Evolutionary conservation across 1,140 invertebrate species (phyloP).

Genomic region (Rhyacophila brunnea): DNA sequence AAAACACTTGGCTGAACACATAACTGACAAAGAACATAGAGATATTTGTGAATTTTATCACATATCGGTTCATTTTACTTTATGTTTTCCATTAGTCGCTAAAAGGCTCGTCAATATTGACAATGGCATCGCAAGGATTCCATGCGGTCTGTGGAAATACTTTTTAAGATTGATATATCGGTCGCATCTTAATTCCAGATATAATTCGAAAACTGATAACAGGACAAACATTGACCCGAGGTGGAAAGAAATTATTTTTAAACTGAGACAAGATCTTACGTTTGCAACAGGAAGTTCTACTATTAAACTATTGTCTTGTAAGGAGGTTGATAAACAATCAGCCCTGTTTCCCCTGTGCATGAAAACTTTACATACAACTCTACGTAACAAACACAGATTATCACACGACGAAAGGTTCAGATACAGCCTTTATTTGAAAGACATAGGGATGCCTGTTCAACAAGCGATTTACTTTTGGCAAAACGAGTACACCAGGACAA

Average conservation of each 20-base stretch:
- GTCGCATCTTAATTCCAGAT: conserved; percentile 47
- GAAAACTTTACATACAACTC: conserved; percentile 64
- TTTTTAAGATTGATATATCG: conserved; percentile 52
- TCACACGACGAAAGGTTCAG: conserved; percentile 70
- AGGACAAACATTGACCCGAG: conserved; percentile 46
- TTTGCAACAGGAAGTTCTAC: conserved; percentile 37
- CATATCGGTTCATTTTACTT: conserved; percentile 52
- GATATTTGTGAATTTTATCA: conserved; percentile 37
- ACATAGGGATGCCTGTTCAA: conserved; percentile 64
- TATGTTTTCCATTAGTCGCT: conserved; percentile 54
- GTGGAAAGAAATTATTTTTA: conserved; percentile 45
- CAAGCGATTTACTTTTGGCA: conserved; percentile 67
- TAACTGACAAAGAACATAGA: conserved; percentile 37
- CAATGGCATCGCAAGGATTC: conserved; percentile 51
- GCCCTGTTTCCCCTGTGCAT: conserved; percentile 74
- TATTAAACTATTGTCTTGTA: conserved; percentile 40
- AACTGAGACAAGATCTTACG: conserved; percentile 36
- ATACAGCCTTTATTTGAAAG: conserved; percentile 70
- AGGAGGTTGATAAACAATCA: conserved; percentile 54
- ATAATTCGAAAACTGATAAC: conserved; percentile 40
- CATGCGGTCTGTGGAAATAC: conserved; percentile 59
- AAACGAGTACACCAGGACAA: conserved; percentile 61
- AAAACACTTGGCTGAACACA: conserved; percentile 42
- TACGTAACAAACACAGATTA: conserved; percentile 68
- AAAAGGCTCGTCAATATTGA: conserved; percentile 51